These are phyloP conservation scores for Acrobasis suavella DNA, from an alignment of 2,888 invertebrate genomes.

Conservation along the genomic window DNA sequence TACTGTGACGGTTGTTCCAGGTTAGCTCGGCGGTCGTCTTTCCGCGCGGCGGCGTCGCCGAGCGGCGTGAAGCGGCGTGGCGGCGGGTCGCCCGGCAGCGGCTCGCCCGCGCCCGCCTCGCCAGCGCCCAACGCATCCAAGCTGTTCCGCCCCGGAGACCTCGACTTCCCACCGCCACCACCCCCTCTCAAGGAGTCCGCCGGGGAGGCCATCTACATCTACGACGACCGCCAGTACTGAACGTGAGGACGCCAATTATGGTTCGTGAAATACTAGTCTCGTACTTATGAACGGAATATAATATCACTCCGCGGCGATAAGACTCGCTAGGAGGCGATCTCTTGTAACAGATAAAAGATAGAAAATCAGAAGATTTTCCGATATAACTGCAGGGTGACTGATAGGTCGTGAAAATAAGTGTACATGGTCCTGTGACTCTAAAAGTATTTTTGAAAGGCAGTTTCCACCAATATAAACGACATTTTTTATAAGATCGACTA, in stretches of 20 bases:
- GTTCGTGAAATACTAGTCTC: conserved; percentile 46
- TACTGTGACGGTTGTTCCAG: conserved; percentile 47
- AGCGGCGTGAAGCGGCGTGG: conserved; percentile 75
- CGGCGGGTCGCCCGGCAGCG: conserved; percentile 66
- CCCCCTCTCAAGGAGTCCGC: conserved; percentile 84
- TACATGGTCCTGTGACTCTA: no score
- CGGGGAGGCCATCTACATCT: conserved; percentile 84
- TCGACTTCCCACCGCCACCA: conserved; percentile 70
- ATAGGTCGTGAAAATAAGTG: no score
- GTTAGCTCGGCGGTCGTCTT: conserved; percentile 86
- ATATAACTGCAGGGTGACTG: no score
- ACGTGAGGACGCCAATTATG: conserved; percentile 29
- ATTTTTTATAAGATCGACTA: no score
- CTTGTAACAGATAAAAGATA: no score
- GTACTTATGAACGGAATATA: conserved; percentile 29
- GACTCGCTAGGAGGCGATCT: conserved; percentile 22
- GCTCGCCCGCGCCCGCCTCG: conserved; percentile 72
- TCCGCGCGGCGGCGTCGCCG: conserved; percentile 76
- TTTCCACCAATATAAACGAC: no score
- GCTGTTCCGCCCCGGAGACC: conserved; percentile 72
- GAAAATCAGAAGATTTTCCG: no score
- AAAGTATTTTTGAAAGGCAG: no score
- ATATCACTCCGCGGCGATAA: conserved; percentile 25
- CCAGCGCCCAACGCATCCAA: conserved; percentile 78
- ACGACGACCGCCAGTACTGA: conserved; percentile 77